Conservation (phyloP, 2,888 invertebrate genomes). For the Caenorhabditis zanzibari region DNA sequence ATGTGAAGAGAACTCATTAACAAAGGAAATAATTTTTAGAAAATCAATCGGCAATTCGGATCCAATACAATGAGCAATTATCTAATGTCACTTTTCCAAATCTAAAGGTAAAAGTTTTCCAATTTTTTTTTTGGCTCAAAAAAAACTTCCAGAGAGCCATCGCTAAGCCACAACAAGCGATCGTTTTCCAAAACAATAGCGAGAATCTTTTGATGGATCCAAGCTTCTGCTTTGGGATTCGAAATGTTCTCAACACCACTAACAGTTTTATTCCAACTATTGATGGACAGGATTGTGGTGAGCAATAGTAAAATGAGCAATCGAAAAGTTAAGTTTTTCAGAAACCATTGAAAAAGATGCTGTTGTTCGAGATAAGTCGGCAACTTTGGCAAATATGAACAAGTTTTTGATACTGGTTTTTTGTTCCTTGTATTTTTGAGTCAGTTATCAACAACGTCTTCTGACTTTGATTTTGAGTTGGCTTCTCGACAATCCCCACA, state of each 20-base stretch:
- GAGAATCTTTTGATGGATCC: constrained; percentile 25
- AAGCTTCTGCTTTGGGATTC: constrained; percentile 11
- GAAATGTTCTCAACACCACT: constrained; percentile 17
- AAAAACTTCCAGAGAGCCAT: constrained; percentile 30
- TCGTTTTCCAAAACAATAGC: constrained; percentile 34
- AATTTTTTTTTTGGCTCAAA: background rate
- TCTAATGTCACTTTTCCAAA: constrained; percentile 2
- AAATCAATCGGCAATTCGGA: background rate
- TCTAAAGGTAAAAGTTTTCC: background rate
- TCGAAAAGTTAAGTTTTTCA: background rate
- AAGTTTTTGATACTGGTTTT: too few species aligned
- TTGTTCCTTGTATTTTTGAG: background rate
- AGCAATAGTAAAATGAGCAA: background rate
- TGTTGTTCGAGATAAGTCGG: background rate
- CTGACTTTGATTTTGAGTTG: background rate
- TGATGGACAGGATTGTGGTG: constrained; percentile 41
- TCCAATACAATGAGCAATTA: background rate
- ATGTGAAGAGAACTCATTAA: background rate
- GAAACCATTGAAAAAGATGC: background rate
- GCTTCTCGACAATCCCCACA: background rate
- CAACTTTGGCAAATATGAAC: too few species aligned
- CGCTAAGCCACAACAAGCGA: background rate
- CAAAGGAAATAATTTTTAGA: background rate
- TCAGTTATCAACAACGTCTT: background rate
- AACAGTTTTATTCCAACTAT: constrained; percentile 7